Percentiles rank a stretch among this genome's conserved stretches.
Evolutionary conservation across 2,888 invertebrate species (phyloP).

Genomic region (Balanococcus diminutus): DNA sequence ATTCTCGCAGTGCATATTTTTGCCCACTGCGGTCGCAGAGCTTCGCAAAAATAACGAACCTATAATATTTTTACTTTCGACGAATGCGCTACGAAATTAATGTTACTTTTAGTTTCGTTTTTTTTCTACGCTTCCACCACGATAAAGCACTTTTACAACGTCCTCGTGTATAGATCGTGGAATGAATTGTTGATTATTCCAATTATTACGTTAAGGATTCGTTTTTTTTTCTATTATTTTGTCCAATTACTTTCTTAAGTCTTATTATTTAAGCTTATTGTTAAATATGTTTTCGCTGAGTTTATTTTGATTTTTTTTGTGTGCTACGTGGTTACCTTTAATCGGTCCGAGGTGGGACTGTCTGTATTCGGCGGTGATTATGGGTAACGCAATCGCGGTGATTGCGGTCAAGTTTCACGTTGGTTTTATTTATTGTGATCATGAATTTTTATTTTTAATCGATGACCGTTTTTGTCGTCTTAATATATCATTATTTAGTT

Average conservation of each 20-base stretch:
- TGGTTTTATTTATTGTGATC: constrained; percentile 17
- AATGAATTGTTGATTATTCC: constrained; percentile 18
- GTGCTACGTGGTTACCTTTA: constrained; percentile 15
- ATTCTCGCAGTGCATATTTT: not conserved
- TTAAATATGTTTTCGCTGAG: not conserved
- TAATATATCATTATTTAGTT: constrained; percentile 15
- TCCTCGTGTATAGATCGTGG: not conserved
- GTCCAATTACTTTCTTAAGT: not conserved
- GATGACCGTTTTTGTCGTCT: not conserved
- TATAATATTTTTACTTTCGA: not conserved
- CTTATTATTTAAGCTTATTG: not conserved
- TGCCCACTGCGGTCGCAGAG: not conserved
- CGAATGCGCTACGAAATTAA: not conserved
- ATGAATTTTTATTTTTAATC: not conserved
- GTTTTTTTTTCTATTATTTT: not conserved
- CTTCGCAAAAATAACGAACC: not conserved
- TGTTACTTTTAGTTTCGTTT: not conserved
- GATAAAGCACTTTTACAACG: constrained; percentile 8
- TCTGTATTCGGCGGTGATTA: not conserved
- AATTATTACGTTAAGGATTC: not conserved
- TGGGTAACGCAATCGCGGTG: not conserved
- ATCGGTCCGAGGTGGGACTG: not conserved
- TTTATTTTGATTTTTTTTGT: not conserved
- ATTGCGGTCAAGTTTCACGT: not conserved
- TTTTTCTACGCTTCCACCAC: constrained; percentile 29